A percentile compares a stretch with the other conserved stretches of the same genome.
Conservation (phyloP, 1,140 invertebrate genomes). For the Saxidomus purpurata region DNA sequence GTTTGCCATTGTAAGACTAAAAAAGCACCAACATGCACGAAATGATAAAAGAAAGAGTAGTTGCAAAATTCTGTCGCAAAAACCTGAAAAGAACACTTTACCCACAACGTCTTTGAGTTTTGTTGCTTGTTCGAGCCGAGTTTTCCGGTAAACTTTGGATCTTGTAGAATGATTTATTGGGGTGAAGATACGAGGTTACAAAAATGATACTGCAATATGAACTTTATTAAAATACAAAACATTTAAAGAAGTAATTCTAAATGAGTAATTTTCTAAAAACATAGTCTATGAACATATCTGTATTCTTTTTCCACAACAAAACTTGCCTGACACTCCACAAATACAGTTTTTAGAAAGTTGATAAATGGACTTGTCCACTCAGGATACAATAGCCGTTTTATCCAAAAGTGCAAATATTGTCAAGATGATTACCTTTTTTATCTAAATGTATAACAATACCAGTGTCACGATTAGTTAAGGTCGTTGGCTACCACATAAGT, state of each 20-base stretch:
- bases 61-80: no score
- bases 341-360: neutral
- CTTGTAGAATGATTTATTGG: no score
- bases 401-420: neutral
- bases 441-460: neutral
- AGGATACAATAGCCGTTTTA: neutral
- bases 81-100: no score
- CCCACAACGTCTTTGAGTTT: no score
- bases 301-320: neutral
- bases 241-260: neutral
- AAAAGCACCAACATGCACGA: no score
- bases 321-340: neutral
- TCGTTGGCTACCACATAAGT: no score
- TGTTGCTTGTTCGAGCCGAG: no score
- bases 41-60: no score
- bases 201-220: neutral
- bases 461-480: neutral
- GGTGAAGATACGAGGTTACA: neutral
- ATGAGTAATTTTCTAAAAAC: slow-evolving; percentile 6
- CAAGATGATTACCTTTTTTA: neutral
- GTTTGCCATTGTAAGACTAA: no score
- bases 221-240: neutral
- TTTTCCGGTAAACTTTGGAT: no score
- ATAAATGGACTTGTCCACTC: neutral
- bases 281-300: neutral